Base-by-base conservation (phyloP, 1,140 invertebrate species). In the Vanessa tameamea region DNA sequence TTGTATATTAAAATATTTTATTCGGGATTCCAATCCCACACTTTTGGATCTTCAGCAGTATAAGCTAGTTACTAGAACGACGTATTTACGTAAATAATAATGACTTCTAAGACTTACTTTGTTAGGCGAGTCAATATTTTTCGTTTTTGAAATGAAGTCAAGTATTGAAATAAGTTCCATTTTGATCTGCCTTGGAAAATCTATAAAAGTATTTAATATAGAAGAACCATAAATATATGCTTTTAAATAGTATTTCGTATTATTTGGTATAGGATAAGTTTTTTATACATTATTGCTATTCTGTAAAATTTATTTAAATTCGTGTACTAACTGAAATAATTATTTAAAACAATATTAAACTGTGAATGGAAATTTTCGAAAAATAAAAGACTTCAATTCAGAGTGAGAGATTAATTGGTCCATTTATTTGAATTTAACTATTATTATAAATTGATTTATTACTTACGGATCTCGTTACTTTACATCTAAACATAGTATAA, bases 401-500 rank as follows among this genome's bases (percentile, higher is more conserved):
- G 20, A 20, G 20, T 20, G 20, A 0, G 1, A 20, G 26, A 4
- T 31, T 4, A 43, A 1, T 43, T 43, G 37, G 37, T 43, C 9
- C 3, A 43, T 43, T 43, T 43, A 26, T 16, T n/a, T 14, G 2
- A 47, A 13, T 53, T 20, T 71, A 13, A 59, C 8, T 31, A 26
- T 12, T 61, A 15, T 61, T 37, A 23, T 37, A 15, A 57, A 23
- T 61, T 0, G 2, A 61, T 23, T 37, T 37, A 12, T n/a, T 61
- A 84, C 82, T 84, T 78, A 86, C 84, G 63, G 81, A 65, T 68
- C 73, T 57, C 71, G 77, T 71, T 47, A 84, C 70, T 57, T 74
- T 76, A 73, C 82, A 73, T 74, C 76, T 86, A 50, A 82, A 73
- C 84, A 86, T 86, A 61, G 76, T 84, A 79, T 74, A 74, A 69